A percentile compares a stretch with the other conserved stretches of the same genome.
phyloP scores from a whole-genome alignment of 2,113 vertebrate species.

The Ursus arctos region DNA sequence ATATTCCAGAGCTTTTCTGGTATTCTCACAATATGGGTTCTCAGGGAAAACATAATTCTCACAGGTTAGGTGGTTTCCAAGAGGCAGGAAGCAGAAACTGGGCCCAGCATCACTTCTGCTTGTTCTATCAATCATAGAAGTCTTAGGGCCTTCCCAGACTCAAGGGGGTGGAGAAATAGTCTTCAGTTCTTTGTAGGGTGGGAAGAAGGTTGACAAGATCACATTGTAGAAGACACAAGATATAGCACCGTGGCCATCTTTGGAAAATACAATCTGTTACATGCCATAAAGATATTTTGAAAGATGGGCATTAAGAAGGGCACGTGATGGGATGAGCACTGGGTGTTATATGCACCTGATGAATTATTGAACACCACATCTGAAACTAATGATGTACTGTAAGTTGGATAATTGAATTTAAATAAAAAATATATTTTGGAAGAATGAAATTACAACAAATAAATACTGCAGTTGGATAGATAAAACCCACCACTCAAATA shows the following conservation, averaged over 20 bases:
- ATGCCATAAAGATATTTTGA: background rate
- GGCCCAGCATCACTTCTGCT: background rate
- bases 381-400: background rate
- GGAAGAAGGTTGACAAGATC: background rate
- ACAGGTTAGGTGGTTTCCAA: background rate
- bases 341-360: background rate
- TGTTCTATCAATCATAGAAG: background rate
- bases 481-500: background rate
- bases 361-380: background rate
- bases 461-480: background rate
- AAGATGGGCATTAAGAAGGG: background rate
- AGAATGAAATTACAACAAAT: background rate
- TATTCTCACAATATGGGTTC: background rate
- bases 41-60: background rate
- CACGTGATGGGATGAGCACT: background rate
- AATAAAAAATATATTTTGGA: background rate
- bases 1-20: background rate
- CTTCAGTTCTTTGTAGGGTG: background rate
- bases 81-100: background rate
- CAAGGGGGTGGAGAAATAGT: rapidly evolving
- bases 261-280: background rate
- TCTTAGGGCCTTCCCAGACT: background rate
- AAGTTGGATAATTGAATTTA: background rate
- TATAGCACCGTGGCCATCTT: background rate
- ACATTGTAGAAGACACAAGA: background rate